phyloP scores from a whole-genome alignment of 2,888 invertebrate species.

The Beris chalybata region DNA sequence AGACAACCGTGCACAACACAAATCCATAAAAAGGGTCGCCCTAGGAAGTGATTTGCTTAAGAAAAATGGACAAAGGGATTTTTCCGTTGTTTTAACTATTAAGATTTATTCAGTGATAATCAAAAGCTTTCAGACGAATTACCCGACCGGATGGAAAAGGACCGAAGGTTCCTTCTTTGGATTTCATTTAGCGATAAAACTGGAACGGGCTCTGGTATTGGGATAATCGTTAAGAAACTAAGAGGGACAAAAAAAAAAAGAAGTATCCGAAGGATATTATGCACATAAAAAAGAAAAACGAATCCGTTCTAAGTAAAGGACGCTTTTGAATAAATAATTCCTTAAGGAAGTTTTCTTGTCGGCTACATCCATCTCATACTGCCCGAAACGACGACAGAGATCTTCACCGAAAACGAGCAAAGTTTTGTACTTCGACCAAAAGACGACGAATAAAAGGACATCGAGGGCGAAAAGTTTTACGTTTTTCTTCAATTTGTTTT shows the following conservation, averaged over 20 bases:
- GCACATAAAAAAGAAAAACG: constrained; percentile 1
- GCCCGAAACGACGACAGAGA: background rate
- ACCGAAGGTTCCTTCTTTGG: constrained; percentile 16
- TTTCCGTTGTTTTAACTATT: constrained; percentile 43
- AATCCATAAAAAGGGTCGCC: constrained; percentile 38
- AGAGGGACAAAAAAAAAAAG: constrained; percentile 1
- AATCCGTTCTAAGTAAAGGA: constrained; percentile 11
- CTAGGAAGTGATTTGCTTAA: constrained; percentile 39
- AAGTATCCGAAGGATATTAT: background rate
- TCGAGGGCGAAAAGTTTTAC: constrained; percentile 25
- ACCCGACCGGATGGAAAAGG: constrained; percentile 37
- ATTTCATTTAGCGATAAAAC: constrained; percentile 31
- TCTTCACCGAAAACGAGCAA: constrained; percentile 16
- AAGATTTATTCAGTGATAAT: constrained; percentile 45
- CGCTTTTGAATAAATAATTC: constrained; percentile 36
- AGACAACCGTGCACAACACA: constrained; percentile 27
- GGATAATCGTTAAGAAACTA: constrained; percentile 26
- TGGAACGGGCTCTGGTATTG: constrained; percentile 17
- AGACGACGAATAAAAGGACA: constrained; percentile 24
- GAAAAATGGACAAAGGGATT: constrained; percentile 40
- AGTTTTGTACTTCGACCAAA: constrained; percentile 8
- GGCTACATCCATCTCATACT: no score
- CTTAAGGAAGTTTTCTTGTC: constrained; percentile 26
- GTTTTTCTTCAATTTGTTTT: constrained; percentile 34
- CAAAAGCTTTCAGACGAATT: constrained; percentile 45